Evolutionary conservation across 2,888 invertebrate species (phyloP), one percentile per base, ranked within the genome.

Genomic region (Eilema caniola): DNA sequence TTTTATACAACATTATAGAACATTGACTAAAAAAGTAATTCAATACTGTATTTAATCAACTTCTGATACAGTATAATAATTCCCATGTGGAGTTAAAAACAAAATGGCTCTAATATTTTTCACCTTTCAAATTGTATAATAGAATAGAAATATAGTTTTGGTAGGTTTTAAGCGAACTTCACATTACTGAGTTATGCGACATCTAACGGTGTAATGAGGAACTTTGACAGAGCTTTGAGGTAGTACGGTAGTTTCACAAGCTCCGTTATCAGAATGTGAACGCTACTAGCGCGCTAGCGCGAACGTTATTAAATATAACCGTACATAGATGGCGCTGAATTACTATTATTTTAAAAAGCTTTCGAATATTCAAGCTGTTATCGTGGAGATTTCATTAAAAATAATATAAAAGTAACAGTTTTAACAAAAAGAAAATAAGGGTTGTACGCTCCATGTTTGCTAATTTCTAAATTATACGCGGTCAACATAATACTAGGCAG

Each of bases 261-360:
- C n/a, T 20, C n/a, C 31, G n/a, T 16, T 62, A 4, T 12, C n/a
- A 20, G 23, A 2, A 16, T 23, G 62, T 12, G 5, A 56, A 24
- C 37, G 62, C 14, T 23, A 8, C 10, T 53, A 2, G 31, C 23
- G n/a, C 2, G 12, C 1, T 14, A 31, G 23, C 14, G 0, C 20
- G 14, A 20, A 20, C 8, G 25, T 14, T 31, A 28, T 1, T 33
- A n/a, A 7, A 23, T 2, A 0, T n/a, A 16, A 2, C 10, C 0
- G 25, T 12, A 11, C 1, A 63, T 24, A 78, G 78, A 77, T 80
- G 75, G 70, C 69, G 62, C 37, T 69, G 8, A 31, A 14, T n/a
- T 33, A 33, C 28, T 28, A 28, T 28, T 28, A 28, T 28, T 28
- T 28, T 28, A n/a, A n/a, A n/a, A n/a, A n/a, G n/a, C n/a, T n/a